Conservation (phyloP, 92 coral and sea anemone species). For the Metridium senile region DNA sequence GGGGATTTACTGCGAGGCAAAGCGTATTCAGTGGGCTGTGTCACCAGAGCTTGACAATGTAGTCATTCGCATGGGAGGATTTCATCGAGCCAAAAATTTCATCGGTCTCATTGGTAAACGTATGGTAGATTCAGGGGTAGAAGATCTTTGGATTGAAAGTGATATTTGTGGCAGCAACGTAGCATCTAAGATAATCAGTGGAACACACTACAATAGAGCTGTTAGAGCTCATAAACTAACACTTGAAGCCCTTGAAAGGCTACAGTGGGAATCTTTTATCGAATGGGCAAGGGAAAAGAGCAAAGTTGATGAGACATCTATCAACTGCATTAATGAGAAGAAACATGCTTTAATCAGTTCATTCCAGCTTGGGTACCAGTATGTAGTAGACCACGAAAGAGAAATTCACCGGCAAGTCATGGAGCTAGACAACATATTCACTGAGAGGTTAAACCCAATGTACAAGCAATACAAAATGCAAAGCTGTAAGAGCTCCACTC, state of each 20-base stretch:
- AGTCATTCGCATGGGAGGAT: constrained; percentile 28
- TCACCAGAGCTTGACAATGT: constrained; percentile 24
- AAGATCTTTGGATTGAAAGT: constrained; percentile 33
- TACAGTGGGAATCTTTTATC: constrained; percentile 26
- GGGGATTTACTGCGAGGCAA: constrained; percentile 24
- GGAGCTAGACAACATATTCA: not conserved
- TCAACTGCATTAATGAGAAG: not conserved
- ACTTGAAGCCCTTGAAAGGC: constrained; percentile 21
- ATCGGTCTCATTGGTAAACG: constrained; percentile 19
- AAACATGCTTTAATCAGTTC: not conserved
- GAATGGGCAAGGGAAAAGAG: constrained; percentile 14
- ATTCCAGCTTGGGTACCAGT: constrained; percentile 10
- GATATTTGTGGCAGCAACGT: constrained; percentile 27
- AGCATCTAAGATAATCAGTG: constrained; percentile 17
- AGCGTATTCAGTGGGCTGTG: constrained; percentile 32
- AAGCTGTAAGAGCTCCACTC: not conserved
- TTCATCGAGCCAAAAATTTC: constrained; percentile 24
- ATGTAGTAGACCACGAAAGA: not conserved
- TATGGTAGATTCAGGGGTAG: constrained; percentile 19
- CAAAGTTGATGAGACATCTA: constrained; percentile 3
- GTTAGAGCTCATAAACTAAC: constrained; percentile 32
- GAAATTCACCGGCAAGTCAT: constrained; percentile 22
- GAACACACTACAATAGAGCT: constrained; percentile 43
- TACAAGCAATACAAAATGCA: not conserved
- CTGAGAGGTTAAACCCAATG: not conserved